Percentiles rank a stretch among this genome's conserved stretches.
phyloP scores from a whole-genome alignment of 2,888 invertebrate species.

The Epinotia ramella region DNA sequence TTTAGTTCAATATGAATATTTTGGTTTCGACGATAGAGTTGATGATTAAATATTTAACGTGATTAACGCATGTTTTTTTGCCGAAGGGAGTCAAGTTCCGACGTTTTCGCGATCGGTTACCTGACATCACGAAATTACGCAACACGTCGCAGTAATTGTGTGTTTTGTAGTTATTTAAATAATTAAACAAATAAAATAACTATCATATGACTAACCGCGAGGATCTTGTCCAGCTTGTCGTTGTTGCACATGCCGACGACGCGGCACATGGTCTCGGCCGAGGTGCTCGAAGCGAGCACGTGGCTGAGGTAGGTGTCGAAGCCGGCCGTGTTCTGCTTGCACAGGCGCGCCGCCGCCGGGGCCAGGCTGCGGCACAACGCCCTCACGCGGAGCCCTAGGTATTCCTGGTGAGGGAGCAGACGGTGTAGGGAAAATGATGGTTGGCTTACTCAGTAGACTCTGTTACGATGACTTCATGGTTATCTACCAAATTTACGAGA shows the following conservation, averaged over 20 bases:
- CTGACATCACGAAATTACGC: no score
- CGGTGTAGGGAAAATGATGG: background rate
- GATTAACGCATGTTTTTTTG: no score
- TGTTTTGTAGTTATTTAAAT: no score
- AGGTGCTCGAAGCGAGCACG: slow-evolving; percentile 93
- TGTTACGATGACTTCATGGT: no score
- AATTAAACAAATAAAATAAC: no score
- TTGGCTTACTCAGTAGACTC: background rate
- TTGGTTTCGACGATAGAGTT: no score
- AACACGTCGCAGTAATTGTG: no score
- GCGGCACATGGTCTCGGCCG: slow-evolving; percentile 93
- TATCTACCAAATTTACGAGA: no score
- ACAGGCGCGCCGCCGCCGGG: slow-evolving; percentile 87
- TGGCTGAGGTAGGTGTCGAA: slow-evolving; percentile 92
- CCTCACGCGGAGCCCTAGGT: slow-evolving; percentile 91
- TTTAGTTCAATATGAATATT: no score
- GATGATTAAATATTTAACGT: no score
- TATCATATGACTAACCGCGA: slow-evolving; percentile 68
- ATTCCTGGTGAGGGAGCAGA: slow-evolving; percentile 81
- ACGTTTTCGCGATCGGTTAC: no score
- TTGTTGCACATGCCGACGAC: slow-evolving; percentile 95
- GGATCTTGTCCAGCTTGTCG: slow-evolving; percentile 86
- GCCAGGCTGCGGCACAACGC: slow-evolving; percentile 92
- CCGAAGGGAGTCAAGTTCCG: no score
- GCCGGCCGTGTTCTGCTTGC: slow-evolving; percentile 84